Evolutionary conservation across 2,888 invertebrate species (phyloP).

Genomic region (Linyphia triangularis): DNA sequence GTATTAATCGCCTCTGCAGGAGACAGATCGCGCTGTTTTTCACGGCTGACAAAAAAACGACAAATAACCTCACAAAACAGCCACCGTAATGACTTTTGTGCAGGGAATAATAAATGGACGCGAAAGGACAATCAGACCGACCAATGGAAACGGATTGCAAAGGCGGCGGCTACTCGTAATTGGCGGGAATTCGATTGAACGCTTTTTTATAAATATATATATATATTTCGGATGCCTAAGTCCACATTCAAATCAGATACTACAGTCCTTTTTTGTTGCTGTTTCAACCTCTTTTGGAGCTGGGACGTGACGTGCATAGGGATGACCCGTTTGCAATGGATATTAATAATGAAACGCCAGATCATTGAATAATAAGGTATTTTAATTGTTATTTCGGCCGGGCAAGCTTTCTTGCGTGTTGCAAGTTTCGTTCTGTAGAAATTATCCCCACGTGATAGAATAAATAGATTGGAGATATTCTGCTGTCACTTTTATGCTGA

Average conservation of each 20-base stretch:
- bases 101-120: constrained; percentile 51
- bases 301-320: constrained; percentile 38
- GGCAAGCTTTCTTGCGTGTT: neutral
- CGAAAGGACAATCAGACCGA: constrained; percentile 45
- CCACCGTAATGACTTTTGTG: constrained; percentile 66
- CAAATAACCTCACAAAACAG: constrained; percentile 42
- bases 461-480: neutral
- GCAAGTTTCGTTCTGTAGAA: neutral
- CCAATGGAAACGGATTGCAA: constrained; percentile 39
- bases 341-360: constrained; percentile 55
- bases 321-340: neutral
- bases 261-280: constrained; percentile 1
- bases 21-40: constrained; percentile 48
- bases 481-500: neutral
- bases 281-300: constrained; percentile 23
- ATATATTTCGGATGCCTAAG: constrained; percentile 50
- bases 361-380: constrained; percentile 66
- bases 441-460: neutral
- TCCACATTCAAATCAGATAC: constrained; percentile 62
- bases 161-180: constrained; percentile 65
- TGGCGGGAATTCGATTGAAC: constrained; percentile 38
- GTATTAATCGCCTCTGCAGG: constrained; percentile 54
- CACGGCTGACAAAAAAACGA: constrained; percentile 49
- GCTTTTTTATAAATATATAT: neutral
- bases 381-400: constrained; percentile 65